Conservation (phyloP, 2,797 vertebrate genomes). For the Propithecus perrieri region DNA sequence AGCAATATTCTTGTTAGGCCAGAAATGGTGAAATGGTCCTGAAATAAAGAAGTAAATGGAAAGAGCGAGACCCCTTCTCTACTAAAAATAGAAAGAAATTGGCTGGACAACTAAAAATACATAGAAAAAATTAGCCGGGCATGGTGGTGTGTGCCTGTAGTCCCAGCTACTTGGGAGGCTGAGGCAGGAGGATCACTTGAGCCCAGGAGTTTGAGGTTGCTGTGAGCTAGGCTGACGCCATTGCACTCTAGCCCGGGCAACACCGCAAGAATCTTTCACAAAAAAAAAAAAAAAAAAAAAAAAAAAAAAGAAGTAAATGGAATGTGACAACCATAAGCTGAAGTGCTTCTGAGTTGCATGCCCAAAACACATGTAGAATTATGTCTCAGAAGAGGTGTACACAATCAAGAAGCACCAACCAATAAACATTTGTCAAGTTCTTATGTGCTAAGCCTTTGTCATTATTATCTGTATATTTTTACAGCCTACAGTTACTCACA, state of each 20-base stretch:
- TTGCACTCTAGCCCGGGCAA: no score
- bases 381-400: neutral
- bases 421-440: neutral
- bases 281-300: no score
- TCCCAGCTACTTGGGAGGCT: no score
- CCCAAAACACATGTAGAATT: constrained; percentile 9
- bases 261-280: no score
- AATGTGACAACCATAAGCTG: constrained; percentile 14
- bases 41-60: constrained; percentile 36
- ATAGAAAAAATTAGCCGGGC: no score
- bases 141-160: no score
- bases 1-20: neutral
- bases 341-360: constrained; percentile 27
- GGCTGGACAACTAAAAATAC: no score
- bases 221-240: no score
- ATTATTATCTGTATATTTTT: neutral
- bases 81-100: no score
- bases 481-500: neutral
- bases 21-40: constrained; percentile 33
- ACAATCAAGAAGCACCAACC: neutral
- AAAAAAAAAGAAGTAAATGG: constrained; percentile 1
- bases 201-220: no score
- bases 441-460: neutral
- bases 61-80: neutral
- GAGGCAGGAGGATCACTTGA: no score